Evolutionary conservation across 2,113 vertebrate species (phyloP), one percentile per base, ranked within the genome.

Genomic region (Oplegnathus fasciatus): DNA sequence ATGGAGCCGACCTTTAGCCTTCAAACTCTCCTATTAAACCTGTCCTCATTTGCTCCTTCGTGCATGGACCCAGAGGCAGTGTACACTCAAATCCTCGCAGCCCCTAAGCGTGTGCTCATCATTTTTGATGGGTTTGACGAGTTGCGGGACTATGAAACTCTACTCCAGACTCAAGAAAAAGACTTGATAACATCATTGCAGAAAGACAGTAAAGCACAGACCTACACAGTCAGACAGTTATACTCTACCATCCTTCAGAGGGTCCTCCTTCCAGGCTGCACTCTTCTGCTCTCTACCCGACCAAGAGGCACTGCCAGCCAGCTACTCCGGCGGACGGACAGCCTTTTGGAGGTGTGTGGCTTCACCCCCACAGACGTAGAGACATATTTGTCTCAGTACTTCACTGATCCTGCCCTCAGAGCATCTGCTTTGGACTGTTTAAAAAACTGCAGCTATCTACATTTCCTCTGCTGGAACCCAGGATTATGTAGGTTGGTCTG

Each of bases 81-180:
- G 67, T 96, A 96, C 42, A 60, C 93, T 54, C 95, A 96, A 50
- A 80, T 99, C 14, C 48, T 95, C n/a, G 92, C 92, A 69, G 91
- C 93, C 75, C 95, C 98, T 0, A 90, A 95, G 50, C 96, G 95
- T 1, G 95, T 97, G 9, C 96, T 99, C 75, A 83, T 99, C 28
- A 87, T 98, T 66, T 97, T 99, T 67, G 98, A 99, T n/a, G 95
- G 96, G n/a, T 97, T 98, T 42, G 96, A 97, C 22, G 96, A 95
- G n/a, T 88, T 97, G 2, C 92, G 94, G 0, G 95, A 97, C 42
- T 94, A 91, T 28, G 98, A 98, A 0, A 83, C 91, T 15, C 89
- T 95, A 4, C 72, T 95, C 42, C 96, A 95, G 72, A 65, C 80
- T n/a, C 72, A 83, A 8, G 91, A 93, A 50, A 93, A 91, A 68